Evolutionary conservation across 1,140 invertebrate species (phyloP).

Genomic region (Microplitis demolitor): DNA sequence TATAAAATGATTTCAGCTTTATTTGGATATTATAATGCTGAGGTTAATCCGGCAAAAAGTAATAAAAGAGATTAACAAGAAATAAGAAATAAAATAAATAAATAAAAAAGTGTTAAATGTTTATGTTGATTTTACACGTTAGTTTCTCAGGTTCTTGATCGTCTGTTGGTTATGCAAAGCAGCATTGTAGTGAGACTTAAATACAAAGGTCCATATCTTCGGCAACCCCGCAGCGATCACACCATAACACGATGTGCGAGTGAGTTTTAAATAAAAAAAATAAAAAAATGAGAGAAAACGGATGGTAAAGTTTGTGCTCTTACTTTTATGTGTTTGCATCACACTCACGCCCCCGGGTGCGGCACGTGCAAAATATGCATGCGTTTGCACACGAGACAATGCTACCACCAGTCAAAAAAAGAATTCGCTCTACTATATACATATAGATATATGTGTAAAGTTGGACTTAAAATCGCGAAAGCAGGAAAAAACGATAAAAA

Average conservation of each 20-base stretch:
- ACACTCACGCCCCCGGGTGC: conserved; percentile 1
- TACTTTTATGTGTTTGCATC: not conserved
- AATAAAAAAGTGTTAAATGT: conserved; percentile 14
- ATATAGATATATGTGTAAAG: too few relatives aligned
- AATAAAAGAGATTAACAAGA: too few relatives aligned
- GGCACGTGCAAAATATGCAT: conserved; percentile 51
- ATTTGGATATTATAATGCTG: too few relatives aligned
- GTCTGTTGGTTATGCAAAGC: conserved; percentile 29
- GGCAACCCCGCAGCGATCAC: conserved; percentile 34
- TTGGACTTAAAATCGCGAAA: not conserved
- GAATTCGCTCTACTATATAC: not conserved
- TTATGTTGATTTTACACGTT: conserved; percentile 29
- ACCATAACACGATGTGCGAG: conserved; percentile 5
- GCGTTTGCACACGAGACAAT: conserved; percentile 44
- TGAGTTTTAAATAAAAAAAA: not conserved
- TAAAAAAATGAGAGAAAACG: not conserved
- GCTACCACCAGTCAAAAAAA: conserved; percentile 13
- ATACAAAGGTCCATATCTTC: conserved; percentile 36
- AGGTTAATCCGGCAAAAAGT: too few relatives aligned
- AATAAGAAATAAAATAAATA: too few relatives aligned
- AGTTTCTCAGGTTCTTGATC: not conserved
- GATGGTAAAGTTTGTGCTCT: conserved; percentile 8
- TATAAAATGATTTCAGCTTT: too few relatives aligned
- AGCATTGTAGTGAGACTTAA: conserved; percentile 33
- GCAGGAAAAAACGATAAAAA: not conserved